A percentile compares a stretch with the other conserved stretches of the same genome.
These are phyloP conservation scores for Ferrisia virgata DNA, from an alignment of 2,888 invertebrate genomes.

Conservation along the genomic window DNA sequence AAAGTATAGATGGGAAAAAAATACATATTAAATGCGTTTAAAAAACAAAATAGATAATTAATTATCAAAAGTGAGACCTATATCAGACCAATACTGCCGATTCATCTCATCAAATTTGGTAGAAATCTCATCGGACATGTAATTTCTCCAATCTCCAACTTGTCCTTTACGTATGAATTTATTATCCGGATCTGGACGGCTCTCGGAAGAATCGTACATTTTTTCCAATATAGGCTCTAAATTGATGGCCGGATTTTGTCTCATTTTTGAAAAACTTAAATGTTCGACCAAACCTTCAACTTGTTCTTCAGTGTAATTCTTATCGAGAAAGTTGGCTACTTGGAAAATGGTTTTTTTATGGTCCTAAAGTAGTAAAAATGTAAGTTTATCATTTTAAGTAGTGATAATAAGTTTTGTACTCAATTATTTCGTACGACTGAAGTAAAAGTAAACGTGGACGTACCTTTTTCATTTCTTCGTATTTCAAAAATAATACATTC, in stretches of 20 bases:
- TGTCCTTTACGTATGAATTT: conserved; percentile 72
- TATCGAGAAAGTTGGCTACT: conserved; percentile 71
- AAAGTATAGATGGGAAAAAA: background rate
- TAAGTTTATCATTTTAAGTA: too few species aligned
- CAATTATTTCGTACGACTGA: too few species aligned
- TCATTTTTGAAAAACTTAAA: conserved; percentile 78
- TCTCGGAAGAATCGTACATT: conserved; percentile 57
- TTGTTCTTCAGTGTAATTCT: conserved; percentile 64
- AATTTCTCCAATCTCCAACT: conserved; percentile 53
- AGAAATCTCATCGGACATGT: conserved; percentile 52
- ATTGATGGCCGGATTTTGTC: conserved; percentile 74
- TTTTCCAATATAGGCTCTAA: conserved; percentile 61
- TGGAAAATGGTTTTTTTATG: conserved; percentile 63
- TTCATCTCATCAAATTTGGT: conserved; percentile 54
- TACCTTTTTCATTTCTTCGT: conserved; percentile 73
- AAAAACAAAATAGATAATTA: background rate
- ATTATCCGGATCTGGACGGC: conserved; percentile 57
- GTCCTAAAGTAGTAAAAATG: conserved; percentile 56
- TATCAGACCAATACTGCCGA: conserved; percentile 50
- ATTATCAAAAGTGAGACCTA: conserved; percentile 34
- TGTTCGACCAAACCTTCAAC: conserved; percentile 68
- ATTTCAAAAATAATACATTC: conserved; percentile 74
- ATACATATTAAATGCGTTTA: background rate
- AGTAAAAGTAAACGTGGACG: conserved; percentile 5
- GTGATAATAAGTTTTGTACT: too few species aligned